These are phyloP conservation scores for Numenius phaeopus DNA, from an alignment of 2,797 vertebrate species.

Conservation along the genomic window DNA sequence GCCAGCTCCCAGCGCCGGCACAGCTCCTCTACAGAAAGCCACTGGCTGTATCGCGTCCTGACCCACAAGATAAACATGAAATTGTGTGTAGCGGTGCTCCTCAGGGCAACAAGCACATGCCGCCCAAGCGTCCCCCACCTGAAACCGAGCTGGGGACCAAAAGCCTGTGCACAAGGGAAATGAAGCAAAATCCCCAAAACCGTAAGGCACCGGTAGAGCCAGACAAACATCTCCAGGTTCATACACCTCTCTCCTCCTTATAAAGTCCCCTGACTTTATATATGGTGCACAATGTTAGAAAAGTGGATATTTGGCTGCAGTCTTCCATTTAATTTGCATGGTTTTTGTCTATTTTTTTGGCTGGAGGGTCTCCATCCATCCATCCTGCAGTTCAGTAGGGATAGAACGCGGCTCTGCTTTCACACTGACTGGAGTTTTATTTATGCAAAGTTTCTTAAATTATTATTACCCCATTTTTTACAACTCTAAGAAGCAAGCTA, in stretches of 20 bases:
- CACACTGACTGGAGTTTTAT: neutral
- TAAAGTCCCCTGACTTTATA: neutral
- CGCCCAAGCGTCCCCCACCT: rapidly evolving
- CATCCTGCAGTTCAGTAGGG: neutral
- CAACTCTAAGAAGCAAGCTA: neutral
- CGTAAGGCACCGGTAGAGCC: neutral
- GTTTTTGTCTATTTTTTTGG: neutral
- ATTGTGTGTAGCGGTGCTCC: neutral
- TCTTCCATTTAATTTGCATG: neutral
- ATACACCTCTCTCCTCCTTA: neutral
- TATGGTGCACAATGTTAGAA: neutral
- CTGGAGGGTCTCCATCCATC: neutral
- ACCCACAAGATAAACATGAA: neutral
- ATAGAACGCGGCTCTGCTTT: neutral
- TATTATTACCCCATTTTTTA: neutral
- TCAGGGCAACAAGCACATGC: neutral
- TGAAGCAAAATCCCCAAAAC: neutral
- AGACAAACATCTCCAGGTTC: neutral
- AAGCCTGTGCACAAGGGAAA: neutral
- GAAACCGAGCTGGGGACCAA: neutral
- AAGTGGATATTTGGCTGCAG: neutral
- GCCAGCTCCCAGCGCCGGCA: neutral
- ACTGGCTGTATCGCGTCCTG: neutral
- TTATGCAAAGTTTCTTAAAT: neutral
- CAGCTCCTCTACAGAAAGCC: neutral